Conservation (phyloP, 2,888 invertebrate genomes). For the Aspidiotus destructor region DNA sequence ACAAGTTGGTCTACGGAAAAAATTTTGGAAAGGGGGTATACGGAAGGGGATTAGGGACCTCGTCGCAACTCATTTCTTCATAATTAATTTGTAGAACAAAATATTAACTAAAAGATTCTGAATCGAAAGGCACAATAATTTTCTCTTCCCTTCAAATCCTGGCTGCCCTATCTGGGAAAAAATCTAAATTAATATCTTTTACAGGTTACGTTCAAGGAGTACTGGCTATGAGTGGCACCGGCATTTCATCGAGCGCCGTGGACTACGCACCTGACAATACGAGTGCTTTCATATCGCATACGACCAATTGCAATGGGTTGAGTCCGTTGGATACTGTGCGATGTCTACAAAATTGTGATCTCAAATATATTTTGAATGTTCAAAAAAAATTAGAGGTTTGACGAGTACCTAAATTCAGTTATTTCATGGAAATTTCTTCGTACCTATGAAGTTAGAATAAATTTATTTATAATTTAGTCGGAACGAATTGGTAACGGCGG, state of each 20-base stretch:
- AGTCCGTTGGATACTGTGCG: conserved; percentile 54
- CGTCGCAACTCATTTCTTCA: too few species aligned
- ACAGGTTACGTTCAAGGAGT: conserved; percentile 49
- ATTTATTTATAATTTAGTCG: conserved; percentile 21
- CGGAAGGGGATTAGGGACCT: too few species aligned
- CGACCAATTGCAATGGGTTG: conserved; percentile 53
- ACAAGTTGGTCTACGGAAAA: too few species aligned
- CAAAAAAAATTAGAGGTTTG: conserved; percentile 26
- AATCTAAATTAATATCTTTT: background rate
- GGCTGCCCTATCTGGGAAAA: too few species aligned
- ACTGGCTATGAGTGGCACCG: conserved; percentile 65
- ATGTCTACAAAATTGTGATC: conserved; percentile 51
- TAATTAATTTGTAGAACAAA: too few species aligned
- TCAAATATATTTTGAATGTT: conserved; percentile 41
- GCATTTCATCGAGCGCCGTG: conserved; percentile 60
- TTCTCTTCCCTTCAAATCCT: too few species aligned
- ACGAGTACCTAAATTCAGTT: conserved; percentile 8
- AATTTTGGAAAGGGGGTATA: too few species aligned
- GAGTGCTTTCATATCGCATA: conserved; percentile 52
- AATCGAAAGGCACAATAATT: too few species aligned
- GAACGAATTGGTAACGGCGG: conserved; percentile 50
- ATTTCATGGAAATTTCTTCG: background rate
- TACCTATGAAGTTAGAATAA: background rate
- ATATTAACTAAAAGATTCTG: too few species aligned
- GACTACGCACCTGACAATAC: conserved; percentile 55